Percentiles rank a stretch among this genome's conserved stretches.
phyloP scores from a whole-genome alignment of 1,140 invertebrate species.

The Drosophila carrolli region DNA sequence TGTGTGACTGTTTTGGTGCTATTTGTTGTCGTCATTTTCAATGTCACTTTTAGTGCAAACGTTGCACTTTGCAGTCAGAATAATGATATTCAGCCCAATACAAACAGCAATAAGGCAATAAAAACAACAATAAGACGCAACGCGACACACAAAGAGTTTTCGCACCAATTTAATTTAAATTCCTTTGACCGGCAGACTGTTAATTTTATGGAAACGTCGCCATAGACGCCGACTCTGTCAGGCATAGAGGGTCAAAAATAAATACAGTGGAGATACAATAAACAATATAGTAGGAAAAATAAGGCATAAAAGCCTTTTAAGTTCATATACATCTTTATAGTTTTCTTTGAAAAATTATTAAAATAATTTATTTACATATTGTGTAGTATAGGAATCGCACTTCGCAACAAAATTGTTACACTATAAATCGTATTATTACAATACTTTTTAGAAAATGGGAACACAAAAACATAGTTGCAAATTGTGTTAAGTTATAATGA shows the following conservation, averaged over 20 bases:
- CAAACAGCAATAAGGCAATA: background rate
- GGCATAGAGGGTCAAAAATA: slow-evolving; percentile 12
- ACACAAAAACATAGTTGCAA: too few species aligned
- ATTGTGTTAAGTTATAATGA: too few species aligned
- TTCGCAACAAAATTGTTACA: too few species aligned
- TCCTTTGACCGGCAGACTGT: slow-evolving; percentile 52
- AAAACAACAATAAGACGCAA: slow-evolving; percentile 5
- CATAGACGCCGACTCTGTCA: slow-evolving; percentile 12
- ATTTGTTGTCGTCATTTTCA: slow-evolving; percentile 32
- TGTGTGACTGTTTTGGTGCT: background rate
- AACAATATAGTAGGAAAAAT: background rate
- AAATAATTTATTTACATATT: too few species aligned
- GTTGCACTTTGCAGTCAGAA: slow-evolving; percentile 41
- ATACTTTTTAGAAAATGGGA: too few species aligned
- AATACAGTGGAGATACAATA: background rate
- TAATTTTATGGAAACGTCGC: slow-evolving; percentile 45
- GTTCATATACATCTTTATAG: too few species aligned
- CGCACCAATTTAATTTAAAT: slow-evolving; percentile 68
- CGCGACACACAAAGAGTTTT: slow-evolving; percentile 53
- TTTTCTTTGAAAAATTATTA: too few species aligned
- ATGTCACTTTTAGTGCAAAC: slow-evolving; percentile 39
- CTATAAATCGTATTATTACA: too few species aligned
- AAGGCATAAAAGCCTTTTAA: too few species aligned
- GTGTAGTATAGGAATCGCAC: too few species aligned
- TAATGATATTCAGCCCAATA: slow-evolving; percentile 24